Evolutionary conservation across 2,113 vertebrate genomes (phyloP).

Genomic region (Campylorhamphus procurvoides): DNA sequence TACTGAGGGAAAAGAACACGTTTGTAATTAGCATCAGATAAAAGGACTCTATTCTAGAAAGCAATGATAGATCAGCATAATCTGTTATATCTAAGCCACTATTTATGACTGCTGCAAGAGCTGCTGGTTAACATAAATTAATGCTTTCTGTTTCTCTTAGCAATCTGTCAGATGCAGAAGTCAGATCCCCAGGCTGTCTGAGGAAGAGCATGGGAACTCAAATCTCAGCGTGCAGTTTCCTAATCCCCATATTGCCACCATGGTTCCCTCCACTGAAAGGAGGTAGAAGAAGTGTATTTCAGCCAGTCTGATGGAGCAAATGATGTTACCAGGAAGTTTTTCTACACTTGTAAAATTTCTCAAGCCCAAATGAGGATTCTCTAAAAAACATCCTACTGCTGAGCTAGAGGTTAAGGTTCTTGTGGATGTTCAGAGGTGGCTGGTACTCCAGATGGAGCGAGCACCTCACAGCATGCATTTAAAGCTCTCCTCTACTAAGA

Average conservation of each 20-base stretch:
- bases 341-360: not conserved
- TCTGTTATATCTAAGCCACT: not conserved
- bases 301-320: not conserved
- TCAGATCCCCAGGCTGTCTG: not conserved
- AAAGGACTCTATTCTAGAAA: not conserved
- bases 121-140: not conserved
- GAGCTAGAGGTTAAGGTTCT: not conserved
- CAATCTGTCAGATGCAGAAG: not conserved
- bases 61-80: not conserved
- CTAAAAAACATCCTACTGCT: not conserved
- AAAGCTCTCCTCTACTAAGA: not conserved
- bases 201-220: not conserved
- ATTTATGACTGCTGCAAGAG: not conserved
- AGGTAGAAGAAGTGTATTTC: not conserved
- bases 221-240: not conserved
- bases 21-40: not conserved
- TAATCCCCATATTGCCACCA: fast-evolving
- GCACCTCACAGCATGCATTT: not conserved
- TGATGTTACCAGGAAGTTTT: not conserved
- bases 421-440: fast-evolving
- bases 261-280: not conserved
- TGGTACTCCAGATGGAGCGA: not conserved
- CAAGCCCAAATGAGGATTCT: not conserved
- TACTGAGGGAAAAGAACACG: not conserved
- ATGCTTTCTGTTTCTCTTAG: not conserved